phyloP scores from a whole-genome alignment of 2,888 invertebrate genomes.

The Hemicrepidius hirtus region DNA sequence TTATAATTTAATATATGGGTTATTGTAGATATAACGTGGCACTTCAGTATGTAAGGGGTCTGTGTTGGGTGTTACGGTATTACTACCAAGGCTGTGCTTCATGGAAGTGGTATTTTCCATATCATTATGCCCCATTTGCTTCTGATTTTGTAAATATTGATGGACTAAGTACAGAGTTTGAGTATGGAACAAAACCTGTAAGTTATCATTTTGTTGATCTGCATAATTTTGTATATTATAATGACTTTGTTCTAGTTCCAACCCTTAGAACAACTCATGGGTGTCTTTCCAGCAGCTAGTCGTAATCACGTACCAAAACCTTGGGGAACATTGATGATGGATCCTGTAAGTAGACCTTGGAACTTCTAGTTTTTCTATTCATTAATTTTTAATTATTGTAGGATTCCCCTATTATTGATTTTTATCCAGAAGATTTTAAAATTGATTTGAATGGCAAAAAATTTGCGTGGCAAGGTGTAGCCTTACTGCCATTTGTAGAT shows the following conservation, averaged over 20 bases:
- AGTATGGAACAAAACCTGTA: conserved; percentile 91
- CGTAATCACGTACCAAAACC: conserved; percentile 93
- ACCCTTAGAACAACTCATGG: conserved; percentile 99
- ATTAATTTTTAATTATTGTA: conserved; percentile 66
- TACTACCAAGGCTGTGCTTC: conserved; percentile 99
- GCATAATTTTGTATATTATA: conserved; percentile 14
- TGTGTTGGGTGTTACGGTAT: conserved; percentile 98
- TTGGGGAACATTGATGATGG: conserved; percentile 95
- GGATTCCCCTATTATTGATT: conserved; percentile 97
- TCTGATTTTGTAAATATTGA: conserved; percentile 97
- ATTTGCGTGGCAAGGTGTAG: conserved; percentile 99
- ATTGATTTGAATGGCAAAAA: conserved; percentile 99
- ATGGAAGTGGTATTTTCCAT: conserved; percentile 99
- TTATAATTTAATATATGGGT: not conserved
- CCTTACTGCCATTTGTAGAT: conserved; percentile 97
- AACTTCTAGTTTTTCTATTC: no score
- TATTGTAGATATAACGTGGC: conserved; percentile 85
- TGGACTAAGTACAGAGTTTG: conserved; percentile 90
- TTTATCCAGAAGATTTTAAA: conserved; percentile 98
- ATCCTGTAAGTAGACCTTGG: conserved; percentile 78
- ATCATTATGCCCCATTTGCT: conserved; percentile 99
- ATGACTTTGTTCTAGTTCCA: conserved; percentile 80
- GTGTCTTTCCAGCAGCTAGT: conserved; percentile 99
- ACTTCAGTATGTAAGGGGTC: conserved; percentile 94
- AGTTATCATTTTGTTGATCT: conserved; percentile 65